These are phyloP conservation scores for Hoplodrina ambigua DNA, from an alignment of 2,888 invertebrate genomes.

Conservation along the genomic window DNA sequence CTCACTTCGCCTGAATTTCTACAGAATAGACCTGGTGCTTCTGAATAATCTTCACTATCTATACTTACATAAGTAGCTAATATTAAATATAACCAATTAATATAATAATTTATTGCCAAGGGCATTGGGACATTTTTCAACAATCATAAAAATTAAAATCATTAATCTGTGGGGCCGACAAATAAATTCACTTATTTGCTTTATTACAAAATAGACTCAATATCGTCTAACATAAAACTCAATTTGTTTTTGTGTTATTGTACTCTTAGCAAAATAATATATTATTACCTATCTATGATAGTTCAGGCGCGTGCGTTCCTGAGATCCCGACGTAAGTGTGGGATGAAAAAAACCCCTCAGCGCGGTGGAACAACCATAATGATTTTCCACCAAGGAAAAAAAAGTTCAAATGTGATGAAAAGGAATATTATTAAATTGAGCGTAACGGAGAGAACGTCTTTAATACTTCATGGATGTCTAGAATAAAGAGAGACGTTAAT, in stretches of 20 bases:
- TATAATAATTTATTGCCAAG: constrained; percentile 14
- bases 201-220: constrained; percentile 22
- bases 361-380: too few relatives aligned
- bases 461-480: too few relatives aligned
- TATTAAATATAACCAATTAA: neutral
- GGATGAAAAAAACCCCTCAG: too few relatives aligned
- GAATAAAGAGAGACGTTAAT: neutral
- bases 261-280: constrained; percentile 1
- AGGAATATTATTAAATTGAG: neutral
- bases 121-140: neutral
- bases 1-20: neutral
- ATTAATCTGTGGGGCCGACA: neutral
- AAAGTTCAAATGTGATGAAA: neutral
- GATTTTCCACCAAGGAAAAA: neutral
- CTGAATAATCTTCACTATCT: neutral
- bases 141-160: constrained; percentile 6
- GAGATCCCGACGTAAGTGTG: too few relatives aligned
- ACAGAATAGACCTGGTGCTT: neutral
- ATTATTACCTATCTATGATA: neutral
- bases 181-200: neutral
- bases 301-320: too few relatives aligned
- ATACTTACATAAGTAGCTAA: neutral
- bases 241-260: neutral
- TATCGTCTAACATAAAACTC: neutral
- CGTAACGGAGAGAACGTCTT: too few relatives aligned